Conservation (phyloP, 2,888 invertebrate species). For the Aspidiotus rigidus region DNA sequence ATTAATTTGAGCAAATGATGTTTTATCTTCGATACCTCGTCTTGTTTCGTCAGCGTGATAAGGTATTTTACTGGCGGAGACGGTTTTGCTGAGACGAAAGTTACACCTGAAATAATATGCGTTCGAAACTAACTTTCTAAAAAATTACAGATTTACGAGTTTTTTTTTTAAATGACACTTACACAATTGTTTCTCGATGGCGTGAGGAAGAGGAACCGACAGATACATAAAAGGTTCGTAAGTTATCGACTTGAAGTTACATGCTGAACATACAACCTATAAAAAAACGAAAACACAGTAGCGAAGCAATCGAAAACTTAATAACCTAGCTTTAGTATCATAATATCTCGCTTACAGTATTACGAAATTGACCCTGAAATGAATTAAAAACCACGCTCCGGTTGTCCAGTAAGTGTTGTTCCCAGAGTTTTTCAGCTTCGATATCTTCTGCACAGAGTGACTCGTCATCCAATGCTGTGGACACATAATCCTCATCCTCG, state of each 20-base stretch:
- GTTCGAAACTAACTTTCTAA: neutral
- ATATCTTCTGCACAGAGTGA: conserved; percentile 37
- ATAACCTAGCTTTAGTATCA: neutral
- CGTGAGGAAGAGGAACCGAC: conserved; percentile 55
- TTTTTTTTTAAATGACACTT: conserved; percentile 39
- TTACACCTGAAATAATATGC: conserved; percentile 44
- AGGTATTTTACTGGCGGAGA: conserved; percentile 46
- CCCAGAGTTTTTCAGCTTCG: conserved; percentile 51
- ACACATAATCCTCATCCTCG: conserved; percentile 38
- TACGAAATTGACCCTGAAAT: conserved; percentile 57
- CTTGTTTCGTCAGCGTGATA: conserved; percentile 51
- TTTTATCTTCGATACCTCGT: conserved; percentile 49
- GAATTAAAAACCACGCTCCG: conserved; percentile 53
- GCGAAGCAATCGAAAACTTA: neutral
- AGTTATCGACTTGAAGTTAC: conserved; percentile 53
- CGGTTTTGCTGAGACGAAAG: conserved; percentile 47
- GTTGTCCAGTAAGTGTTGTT: conserved; percentile 49
- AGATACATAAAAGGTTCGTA: conserved; percentile 60
- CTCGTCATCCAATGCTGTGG: conserved; percentile 10
- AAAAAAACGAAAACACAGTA: conserved; percentile 37
- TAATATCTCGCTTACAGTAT: conserved; percentile 46
- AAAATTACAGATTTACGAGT: neutral
- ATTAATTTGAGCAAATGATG: conserved; percentile 46
- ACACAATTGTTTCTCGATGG: conserved; percentile 52
- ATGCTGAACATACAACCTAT: conserved; percentile 53